A percentile compares a stretch with the other conserved stretches of the same genome.
phyloP scores from a whole-genome alignment of 2,797 vertebrate genomes.

The Mormyrops attenuatus region DNA sequence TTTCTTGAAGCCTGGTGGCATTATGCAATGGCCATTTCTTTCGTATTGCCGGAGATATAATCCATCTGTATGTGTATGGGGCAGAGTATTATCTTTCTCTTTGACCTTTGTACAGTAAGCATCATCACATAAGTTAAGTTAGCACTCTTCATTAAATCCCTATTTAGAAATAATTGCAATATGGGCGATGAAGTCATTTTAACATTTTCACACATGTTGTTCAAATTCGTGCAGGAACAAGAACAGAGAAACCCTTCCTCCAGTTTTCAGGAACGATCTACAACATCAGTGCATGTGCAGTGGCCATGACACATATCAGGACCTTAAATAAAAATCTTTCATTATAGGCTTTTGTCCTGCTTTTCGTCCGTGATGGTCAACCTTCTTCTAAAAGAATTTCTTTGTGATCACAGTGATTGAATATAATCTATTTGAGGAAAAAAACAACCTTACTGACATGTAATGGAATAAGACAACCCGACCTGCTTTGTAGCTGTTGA shows the following conservation, averaged over 20 bases:
- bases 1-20: neutral
- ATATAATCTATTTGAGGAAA: neutral
- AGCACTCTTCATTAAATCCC: neutral
- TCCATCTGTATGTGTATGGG: neutral
- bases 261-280: neutral
- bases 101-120: neutral
- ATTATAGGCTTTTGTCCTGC: neutral
- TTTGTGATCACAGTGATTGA: neutral
- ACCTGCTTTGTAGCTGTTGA: neutral
- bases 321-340: neutral
- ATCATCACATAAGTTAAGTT: neutral
- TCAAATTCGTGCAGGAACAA: neutral
- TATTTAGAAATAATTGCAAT: neutral
- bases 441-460: neutral
- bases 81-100: neutral
- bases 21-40: neutral
- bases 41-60: neutral
- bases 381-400: neutral
- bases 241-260: neutral
- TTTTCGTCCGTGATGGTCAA: neutral
- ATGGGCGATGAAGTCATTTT: neutral
- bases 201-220: neutral
- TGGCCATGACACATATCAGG: neutral
- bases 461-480: neutral
- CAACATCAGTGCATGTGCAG: neutral